Evolutionary conservation across 2,797 vertebrate genomes (phyloP).

Genomic region (Eremophila alpestris): DNA sequence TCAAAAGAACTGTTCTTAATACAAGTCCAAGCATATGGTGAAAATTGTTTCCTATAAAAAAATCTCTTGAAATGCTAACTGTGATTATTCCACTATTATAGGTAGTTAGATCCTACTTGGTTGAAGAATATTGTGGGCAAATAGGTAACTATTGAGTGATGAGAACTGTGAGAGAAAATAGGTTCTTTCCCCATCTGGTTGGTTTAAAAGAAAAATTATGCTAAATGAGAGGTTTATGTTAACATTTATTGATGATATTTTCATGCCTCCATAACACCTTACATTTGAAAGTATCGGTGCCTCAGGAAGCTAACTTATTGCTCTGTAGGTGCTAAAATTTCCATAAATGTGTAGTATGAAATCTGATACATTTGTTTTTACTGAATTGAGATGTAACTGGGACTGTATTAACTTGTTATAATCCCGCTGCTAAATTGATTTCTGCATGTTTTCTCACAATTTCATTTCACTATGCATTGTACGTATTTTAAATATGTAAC

Average conservation of each 20-base stretch:
- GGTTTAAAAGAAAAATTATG: not conserved
- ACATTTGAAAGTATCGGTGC: not conserved
- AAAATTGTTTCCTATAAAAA: not conserved
- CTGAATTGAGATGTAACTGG: not conserved
- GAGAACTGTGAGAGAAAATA: not conserved
- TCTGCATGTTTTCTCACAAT: not conserved
- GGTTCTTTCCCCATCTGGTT: not conserved
- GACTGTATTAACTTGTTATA: not conserved
- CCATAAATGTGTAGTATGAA: not conserved
- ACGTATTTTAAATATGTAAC: not conserved
- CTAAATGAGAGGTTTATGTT: not conserved
- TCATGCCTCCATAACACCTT: not conserved
- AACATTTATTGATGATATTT: not conserved
- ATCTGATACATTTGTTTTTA: slow-evolving; percentile 9
- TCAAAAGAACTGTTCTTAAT: not conserved
- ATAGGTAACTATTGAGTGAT: not conserved
- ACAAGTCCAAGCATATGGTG: not conserved
- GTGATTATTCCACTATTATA: not conserved
- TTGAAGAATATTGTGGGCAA: not conserved
- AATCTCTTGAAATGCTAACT: not conserved
- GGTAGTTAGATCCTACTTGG: not conserved
- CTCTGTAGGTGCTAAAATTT: slow-evolving; percentile 17
- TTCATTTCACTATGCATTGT: not conserved
- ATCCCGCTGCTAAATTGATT: not conserved
- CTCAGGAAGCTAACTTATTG: slow-evolving; percentile 1